Conservation (phyloP, 1,140 invertebrate genomes). For the Ceratoteleas bidentatus region DNA sequence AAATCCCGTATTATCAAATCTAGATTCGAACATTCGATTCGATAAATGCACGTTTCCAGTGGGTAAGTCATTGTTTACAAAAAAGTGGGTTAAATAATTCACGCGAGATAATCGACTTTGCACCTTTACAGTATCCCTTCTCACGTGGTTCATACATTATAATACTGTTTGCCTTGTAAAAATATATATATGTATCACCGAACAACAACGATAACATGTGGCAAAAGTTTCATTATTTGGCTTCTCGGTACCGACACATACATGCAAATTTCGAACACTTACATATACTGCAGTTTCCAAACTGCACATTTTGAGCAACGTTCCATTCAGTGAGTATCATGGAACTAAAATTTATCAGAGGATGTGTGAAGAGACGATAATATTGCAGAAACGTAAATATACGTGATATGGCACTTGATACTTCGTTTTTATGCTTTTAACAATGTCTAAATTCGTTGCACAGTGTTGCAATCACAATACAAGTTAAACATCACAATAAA, state of each 20-base stretch:
- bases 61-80: too few relatives aligned
- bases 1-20: too few relatives aligned
- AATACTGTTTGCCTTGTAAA: too few relatives aligned
- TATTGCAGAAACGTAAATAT: slow-evolving; percentile 20
- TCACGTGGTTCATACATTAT: too few relatives aligned
- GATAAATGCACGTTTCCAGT: too few relatives aligned
- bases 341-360: slow-evolving; percentile 34
- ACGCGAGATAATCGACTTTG: too few relatives aligned
- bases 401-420: slow-evolving; percentile 29
- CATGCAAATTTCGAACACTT: slow-evolving; percentile 3
- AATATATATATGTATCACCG: too few relatives aligned
- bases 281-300: background rate
- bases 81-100: too few relatives aligned
- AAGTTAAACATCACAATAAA: slow-evolving; percentile 3
- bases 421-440: slow-evolving; percentile 5
- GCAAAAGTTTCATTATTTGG: slow-evolving; percentile 29
- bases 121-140: too few relatives aligned
- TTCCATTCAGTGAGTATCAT: slow-evolving; percentile 10
- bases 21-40: too few relatives aligned
- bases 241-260: slow-evolving; percentile 18
- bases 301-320: slow-evolving; percentile 27
- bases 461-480: background rate
- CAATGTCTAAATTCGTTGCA: background rate
- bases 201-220: too few relatives aligned
- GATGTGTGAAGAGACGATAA: slow-evolving; percentile 31